Percentiles rank a stretch among this genome's conserved stretches.
Conservation (phyloP, 2,113 vertebrate genomes). For the Mesocricetus auratus region DNA sequence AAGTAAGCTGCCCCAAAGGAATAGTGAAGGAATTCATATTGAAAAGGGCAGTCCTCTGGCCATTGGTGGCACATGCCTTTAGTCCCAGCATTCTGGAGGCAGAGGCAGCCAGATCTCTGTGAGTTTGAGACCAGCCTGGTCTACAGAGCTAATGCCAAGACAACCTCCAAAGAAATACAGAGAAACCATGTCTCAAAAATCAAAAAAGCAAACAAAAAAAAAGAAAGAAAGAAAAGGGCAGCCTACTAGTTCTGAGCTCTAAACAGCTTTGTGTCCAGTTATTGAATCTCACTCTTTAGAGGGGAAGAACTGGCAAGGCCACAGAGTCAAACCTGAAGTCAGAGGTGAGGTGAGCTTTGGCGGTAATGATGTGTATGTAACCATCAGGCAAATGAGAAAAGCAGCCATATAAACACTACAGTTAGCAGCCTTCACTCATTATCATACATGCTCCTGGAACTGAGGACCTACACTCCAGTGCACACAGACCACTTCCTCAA, state of each 20-base stretch:
- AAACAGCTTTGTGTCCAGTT: neutral
- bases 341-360: neutral
- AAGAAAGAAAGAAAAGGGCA: neutral
- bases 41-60: neutral
- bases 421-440: neutral
- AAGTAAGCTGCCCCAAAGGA: neutral
- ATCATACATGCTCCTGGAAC: neutral
- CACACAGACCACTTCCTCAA: neutral
- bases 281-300: neutral
- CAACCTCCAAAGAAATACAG: no score
- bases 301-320: neutral
- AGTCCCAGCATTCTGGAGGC: no score
- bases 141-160: no score
- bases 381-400: neutral
- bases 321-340: neutral
- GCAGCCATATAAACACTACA: neutral
- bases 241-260: neutral
- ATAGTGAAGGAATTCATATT: neutral
- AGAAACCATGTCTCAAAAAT: no score
- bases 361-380: neutral
- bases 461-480: neutral
- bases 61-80: no score
- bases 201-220: no score
- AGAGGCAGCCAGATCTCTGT: no score
- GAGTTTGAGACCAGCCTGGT: no score